Percentiles rank a stretch among this genome's conserved stretches.
Evolutionary conservation across 2,797 vertebrate species (phyloP).

Genomic region (Pseudomugil tenellus): DNA sequence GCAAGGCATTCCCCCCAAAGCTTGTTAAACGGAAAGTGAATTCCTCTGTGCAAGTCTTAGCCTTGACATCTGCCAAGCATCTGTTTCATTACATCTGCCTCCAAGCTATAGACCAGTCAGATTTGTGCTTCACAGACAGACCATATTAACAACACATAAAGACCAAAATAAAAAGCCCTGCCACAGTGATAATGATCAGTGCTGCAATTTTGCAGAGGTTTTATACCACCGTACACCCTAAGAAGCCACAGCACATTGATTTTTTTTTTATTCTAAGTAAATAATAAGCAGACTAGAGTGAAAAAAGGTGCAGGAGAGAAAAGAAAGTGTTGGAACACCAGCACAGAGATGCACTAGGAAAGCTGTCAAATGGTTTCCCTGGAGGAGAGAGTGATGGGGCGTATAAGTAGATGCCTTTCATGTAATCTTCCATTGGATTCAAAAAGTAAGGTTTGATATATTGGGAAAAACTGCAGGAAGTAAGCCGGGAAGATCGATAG

Average conservation of each 20-base stretch:
- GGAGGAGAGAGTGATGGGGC: slow-evolving; percentile 12
- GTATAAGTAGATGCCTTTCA: slow-evolving; percentile 6
- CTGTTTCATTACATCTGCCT: slow-evolving; percentile 47
- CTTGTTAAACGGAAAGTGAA: slow-evolving; percentile 63
- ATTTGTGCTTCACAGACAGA: slow-evolving; percentile 39
- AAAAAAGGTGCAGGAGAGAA: not conserved
- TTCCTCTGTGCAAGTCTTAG: slow-evolving; percentile 52
- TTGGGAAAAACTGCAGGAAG: slow-evolving; percentile 5
- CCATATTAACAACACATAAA: slow-evolving; percentile 54
- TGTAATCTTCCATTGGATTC: slow-evolving; percentile 14
- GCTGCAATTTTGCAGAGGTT: slow-evolving; percentile 41
- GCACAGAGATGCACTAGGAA: slow-evolving; percentile 11
- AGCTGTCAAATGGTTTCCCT: slow-evolving; percentile 29
- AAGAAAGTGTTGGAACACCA: not conserved
- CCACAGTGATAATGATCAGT: slow-evolving; percentile 45
- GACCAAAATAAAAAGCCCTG: slow-evolving; percentile 39
- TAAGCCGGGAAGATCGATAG: not conserved
- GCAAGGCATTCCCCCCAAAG: slow-evolving; percentile 47
- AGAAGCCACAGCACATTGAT: slow-evolving; percentile 29
- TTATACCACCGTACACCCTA: slow-evolving; percentile 19
- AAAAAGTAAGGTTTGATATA: slow-evolving; percentile 8
- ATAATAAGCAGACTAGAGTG: slow-evolving; percentile 30
- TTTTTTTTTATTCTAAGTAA: slow-evolving; percentile 43
- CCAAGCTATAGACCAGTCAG: slow-evolving; percentile 41
- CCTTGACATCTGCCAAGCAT: slow-evolving; percentile 67